Evolutionary conservation across 2,888 invertebrate genomes (phyloP).

Genomic region (Eulithis prunata): DNA sequence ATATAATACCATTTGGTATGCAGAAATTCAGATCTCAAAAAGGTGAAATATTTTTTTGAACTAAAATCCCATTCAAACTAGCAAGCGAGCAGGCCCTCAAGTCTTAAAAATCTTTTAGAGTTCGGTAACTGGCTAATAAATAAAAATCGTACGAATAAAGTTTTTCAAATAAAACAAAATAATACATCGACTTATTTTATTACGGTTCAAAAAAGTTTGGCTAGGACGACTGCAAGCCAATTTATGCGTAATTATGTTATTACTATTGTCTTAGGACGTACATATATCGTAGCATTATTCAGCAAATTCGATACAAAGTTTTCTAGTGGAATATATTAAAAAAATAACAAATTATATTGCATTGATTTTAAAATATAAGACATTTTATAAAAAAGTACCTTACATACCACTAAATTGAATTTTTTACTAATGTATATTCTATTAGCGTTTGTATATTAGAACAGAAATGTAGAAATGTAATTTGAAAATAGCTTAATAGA

Average conservation of each 20-base stretch:
- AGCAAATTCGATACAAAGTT: background rate
- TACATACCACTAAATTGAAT: too few relatives aligned
- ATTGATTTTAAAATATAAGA: background rate
- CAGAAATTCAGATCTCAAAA: too few relatives aligned
- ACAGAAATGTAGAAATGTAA: constrained; percentile 3
- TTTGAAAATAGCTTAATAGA: constrained; percentile 11
- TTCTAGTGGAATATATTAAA: background rate
- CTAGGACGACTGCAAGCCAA: constrained; percentile 1
- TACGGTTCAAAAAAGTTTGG: constrained; percentile 20
- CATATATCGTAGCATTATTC: background rate
- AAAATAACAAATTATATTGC: background rate
- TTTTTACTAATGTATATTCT: too few relatives aligned
- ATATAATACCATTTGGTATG: too few relatives aligned
- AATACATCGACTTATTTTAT: constrained; percentile 23
- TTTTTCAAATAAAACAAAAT: constrained; percentile 23
- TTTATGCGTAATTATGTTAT: constrained; percentile 12
- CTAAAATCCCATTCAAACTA: too few relatives aligned
- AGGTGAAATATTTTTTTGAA: too few relatives aligned
- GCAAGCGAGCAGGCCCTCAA: too few relatives aligned
- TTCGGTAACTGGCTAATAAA: too few relatives aligned
- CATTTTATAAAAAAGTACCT: background rate
- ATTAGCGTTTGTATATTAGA: background rate
- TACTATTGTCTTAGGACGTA: constrained; percentile 1
- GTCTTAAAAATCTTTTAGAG: too few relatives aligned
- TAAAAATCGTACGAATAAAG: too few relatives aligned